Evolutionary conservation across 2,797 vertebrate species (phyloP), one percentile per base, ranked within the genome.

Genomic region (Echeneis naucrates): DNA sequence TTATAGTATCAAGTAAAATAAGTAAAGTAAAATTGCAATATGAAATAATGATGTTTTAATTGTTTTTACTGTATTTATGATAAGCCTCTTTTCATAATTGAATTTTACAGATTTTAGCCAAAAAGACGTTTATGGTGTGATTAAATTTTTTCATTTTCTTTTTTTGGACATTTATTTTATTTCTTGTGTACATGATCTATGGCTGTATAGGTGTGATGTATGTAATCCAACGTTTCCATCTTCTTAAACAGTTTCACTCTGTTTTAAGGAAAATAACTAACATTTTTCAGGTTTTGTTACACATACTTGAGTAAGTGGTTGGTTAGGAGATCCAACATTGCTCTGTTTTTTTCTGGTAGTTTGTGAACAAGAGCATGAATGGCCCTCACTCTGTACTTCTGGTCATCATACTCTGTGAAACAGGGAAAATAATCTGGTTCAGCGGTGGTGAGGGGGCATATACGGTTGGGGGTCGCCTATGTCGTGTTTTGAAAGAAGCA

Each of bases 301-400:
- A 81, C 92, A 17, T 95, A 99, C 97, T 95, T 97, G 90, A 96
- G 94, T 59, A 99, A 95, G 85, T 99, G 98, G 86, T 96, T 96
- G 81, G 97, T 97, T 80, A 99, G 89, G 84, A 98, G 94, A 85
- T 98, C 96, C 94, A 99, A 90, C 97, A 99, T 99, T 75, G 96
- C 92, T 92, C 94, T 95, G 94, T 98, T 99, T 87, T 97, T 99
- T 75, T 98, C 97, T 0, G 97, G 97, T 35, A 99, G 91, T 84
- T 96, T 98, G 93, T 99, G 93, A 30, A 98, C 95, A 33, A 99
- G 92, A 0, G 97, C 97, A 27, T 99, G 98, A 65, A 99, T 97
- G 0, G 98, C 98, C 81, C 97, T 95, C 59, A 99, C 96, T 81
- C 97, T 94, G 88, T 99, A 95, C 84, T 95, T 97, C 78, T 98